phyloP scores from a whole-genome alignment of 1,140 invertebrate species.

The Sarcophaga bullata region DNA sequence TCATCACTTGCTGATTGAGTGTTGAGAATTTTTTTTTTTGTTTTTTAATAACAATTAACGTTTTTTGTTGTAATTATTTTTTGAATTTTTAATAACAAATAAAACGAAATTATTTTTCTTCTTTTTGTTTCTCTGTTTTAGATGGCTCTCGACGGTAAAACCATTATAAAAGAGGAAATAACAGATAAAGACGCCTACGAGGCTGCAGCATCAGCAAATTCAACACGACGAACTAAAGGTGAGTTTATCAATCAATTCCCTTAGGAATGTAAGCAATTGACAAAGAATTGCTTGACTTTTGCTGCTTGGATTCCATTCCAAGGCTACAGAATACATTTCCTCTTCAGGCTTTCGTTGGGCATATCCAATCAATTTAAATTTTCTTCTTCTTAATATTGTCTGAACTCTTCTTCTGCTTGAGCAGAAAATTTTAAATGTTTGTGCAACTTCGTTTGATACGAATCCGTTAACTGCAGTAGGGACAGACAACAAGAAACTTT shows the following conservation, averaged over 20 bases:
- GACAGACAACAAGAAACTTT: too few species aligned
- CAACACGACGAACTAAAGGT: constrained; percentile 48
- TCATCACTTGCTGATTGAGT: constrained; percentile 40
- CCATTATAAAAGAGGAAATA: constrained; percentile 66
- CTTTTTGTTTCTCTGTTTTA: constrained; percentile 50
- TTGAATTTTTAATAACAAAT: background rate
- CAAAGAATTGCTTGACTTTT: too few species aligned
- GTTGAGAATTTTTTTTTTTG: constrained; percentile 31
- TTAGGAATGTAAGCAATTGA: too few species aligned
- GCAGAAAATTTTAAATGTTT: too few species aligned
- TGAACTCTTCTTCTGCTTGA: too few species aligned
- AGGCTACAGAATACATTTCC: too few species aligned
- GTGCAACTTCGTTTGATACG: too few species aligned
- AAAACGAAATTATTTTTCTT: background rate
- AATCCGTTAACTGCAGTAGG: too few species aligned
- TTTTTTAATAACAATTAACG: constrained; percentile 35
- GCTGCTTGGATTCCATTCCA: too few species aligned
- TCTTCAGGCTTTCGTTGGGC: too few species aligned
- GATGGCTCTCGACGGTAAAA: constrained; percentile 65
- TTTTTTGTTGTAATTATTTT: constrained; percentile 1
- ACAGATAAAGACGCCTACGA: constrained; percentile 65
- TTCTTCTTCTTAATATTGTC: too few species aligned
- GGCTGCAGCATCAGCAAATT: constrained; percentile 50
- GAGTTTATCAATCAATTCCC: background rate
- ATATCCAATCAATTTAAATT: too few species aligned